Evolutionary conservation across 2,797 vertebrate genomes (phyloP), one percentile per base, ranked within the genome.

Genomic region (Bovichtus diacanthus): DNA sequence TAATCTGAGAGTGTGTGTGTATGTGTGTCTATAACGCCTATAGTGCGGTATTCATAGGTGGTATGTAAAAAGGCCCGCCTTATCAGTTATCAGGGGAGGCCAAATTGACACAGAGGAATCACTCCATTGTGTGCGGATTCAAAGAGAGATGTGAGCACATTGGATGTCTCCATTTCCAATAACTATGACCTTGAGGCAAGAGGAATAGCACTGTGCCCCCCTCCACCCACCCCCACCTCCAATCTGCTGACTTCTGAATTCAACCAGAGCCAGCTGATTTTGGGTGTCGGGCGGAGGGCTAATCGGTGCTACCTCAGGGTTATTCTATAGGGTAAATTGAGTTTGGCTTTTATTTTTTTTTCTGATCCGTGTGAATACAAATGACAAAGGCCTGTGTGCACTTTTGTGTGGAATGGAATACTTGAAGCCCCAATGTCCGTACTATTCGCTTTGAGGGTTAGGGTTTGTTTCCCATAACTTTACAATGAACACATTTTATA

Each of bases 81-180:
- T 92, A 93, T 93, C 92, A 90, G 81, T 92, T 88, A 91, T 92
- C 84, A 83, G 82, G 75, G 84, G 90, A 90, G 81, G 81, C 90
- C 90, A 88, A 93, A 93, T 92, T 90, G 91, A 92, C 90, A 88
- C 82, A 90, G 87, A 92, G 91, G 86, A 92, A 93, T 92, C 88
- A 61, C 73, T 88, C 90, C 86, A 92, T 93, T 93, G 90, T 94
- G 91, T 78, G 76, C 4, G 85, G 85, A 88, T 90, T 91, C 90
- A 92, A 91, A 94, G 87, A 91, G 84, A 92, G 91, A 94, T 91
- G 90, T 88, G 91, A 91, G 82, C 83, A 87, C 87, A 86, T 74
- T 91, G 92, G 90, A 93, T 90, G 91, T 93, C 93, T 93, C 91
- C 87, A 93, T 94, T 93, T 94, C 91, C 92, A 91, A 91, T 92